Percentiles rank a stretch among this genome's conserved stretches.
phyloP scores from a whole-genome alignment of 2,797 vertebrate species.

The Todus mexicanus region DNA sequence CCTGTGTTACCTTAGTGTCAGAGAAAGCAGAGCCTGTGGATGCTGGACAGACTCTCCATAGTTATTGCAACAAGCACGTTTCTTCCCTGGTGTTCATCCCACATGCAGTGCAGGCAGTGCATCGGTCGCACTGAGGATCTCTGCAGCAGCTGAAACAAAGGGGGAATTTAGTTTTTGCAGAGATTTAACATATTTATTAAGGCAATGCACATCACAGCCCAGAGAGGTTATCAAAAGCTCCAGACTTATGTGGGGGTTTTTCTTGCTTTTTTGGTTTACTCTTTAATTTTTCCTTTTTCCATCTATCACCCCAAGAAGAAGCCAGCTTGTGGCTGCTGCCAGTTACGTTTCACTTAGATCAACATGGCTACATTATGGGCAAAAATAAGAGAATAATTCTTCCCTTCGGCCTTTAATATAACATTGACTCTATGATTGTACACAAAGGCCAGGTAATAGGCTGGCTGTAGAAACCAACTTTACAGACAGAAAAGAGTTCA shows the following conservation, averaged over 20 bases:
- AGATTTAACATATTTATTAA: background rate
- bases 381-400: background rate
- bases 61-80: fast-evolving
- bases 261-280: background rate
- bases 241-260: fast-evolving
- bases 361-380: background rate
- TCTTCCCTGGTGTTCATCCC: background rate
- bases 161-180: background rate
- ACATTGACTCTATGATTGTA: background rate
- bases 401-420: background rate
- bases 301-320: background rate
- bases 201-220: background rate
- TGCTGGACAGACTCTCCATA: background rate
- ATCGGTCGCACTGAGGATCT: background rate
- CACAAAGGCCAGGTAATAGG: background rate
- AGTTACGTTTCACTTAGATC: background rate
- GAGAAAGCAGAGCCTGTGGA: background rate
- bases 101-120: background rate
- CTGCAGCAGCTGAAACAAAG: background rate
- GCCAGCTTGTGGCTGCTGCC: background rate
- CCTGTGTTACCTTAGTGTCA: background rate
- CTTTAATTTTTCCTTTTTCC: background rate
- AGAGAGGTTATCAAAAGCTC: background rate
- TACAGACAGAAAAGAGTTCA: background rate
- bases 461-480: background rate